Evolutionary conservation across 2,113 vertebrate genomes (phyloP), one percentile per base, ranked within the genome.

Genomic region (Edolisoma coerulescens): DNA sequence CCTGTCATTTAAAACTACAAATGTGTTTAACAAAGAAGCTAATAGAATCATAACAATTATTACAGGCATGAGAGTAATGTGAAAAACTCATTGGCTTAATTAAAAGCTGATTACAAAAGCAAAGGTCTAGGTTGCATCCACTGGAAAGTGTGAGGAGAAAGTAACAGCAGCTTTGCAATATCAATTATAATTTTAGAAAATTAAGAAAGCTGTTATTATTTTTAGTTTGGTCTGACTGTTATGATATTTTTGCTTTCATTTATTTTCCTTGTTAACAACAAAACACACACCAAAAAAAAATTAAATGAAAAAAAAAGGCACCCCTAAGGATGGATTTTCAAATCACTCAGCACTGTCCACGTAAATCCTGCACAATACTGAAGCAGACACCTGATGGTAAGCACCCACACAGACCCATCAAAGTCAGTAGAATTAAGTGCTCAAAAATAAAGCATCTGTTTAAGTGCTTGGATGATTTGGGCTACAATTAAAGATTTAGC

Each of bases 31-130:
- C 94, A 96, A 93, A 86, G 85, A 60, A 92, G 90, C 81, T 94
- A 97, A 96, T 93, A 93, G 76, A 97, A 95, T 96, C 93, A 94
- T 95, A 95, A 95, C 69, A 95, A 90, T 96, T 93, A 93, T 88
- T 97, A 87, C 83, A 93, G 50, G 32, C 85, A 71, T 60, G 93
- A 94, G 87, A 70, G n/a, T 84, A 89, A 93, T 82, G 60, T 47
- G 79, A 26, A 96, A 92, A 90, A 68, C 83, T 90, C 69, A 84
- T 77, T 89, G 79, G 76, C 84, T 96, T 97, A 97, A 97, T 96
- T 97, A 95, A 96, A 95, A 92, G 37, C 76, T 87, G 76, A 89
- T 97, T 96, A 76, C 78, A 76, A 44, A 94, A 80, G 45, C 81
- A 84, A 95, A 94, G 67, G 94, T 90, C 79, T 95, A 44, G 59